These are phyloP conservation scores for Furnarius figulus DNA, from an alignment of 2,113 vertebrate species.

Conservation along the genomic window DNA sequence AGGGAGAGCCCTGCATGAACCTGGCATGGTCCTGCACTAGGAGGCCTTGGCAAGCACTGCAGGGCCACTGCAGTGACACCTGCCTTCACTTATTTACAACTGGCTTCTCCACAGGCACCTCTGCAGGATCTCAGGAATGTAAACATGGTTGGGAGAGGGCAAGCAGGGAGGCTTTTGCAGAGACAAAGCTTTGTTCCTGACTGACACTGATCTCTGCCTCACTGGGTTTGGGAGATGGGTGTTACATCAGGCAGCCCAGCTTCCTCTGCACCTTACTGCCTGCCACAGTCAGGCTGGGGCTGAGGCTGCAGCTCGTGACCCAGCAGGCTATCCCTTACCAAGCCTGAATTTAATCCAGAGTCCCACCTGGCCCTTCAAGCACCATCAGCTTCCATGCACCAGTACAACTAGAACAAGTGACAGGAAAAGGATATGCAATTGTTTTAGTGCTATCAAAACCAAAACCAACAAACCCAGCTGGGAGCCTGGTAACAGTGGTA, in stretches of 20 bases:
- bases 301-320: neutral
- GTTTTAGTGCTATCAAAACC: neutral
- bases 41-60: neutral
- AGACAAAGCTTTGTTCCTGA: neutral
- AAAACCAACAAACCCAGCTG: neutral
- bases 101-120: neutral
- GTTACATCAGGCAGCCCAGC: neutral
- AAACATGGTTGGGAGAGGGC: neutral
- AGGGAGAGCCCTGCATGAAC: neutral
- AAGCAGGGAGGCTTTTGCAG: neutral
- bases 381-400: rapidly evolving
- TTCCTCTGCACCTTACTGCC: neutral
- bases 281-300: neutral
- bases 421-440: neutral
- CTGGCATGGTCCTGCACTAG: neutral
- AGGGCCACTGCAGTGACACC: rapidly evolving
- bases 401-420: neutral
- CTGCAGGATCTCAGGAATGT: neutral
- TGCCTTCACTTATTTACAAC: neutral
- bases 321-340: rapidly evolving
- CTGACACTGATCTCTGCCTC: neutral
- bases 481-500: neutral
- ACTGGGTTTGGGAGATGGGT: neutral
- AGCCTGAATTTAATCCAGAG: neutral
- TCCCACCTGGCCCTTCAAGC: neutral